phyloP scores from a whole-genome alignment of 2,113 vertebrate species.

The Thunnus maccoyii region DNA sequence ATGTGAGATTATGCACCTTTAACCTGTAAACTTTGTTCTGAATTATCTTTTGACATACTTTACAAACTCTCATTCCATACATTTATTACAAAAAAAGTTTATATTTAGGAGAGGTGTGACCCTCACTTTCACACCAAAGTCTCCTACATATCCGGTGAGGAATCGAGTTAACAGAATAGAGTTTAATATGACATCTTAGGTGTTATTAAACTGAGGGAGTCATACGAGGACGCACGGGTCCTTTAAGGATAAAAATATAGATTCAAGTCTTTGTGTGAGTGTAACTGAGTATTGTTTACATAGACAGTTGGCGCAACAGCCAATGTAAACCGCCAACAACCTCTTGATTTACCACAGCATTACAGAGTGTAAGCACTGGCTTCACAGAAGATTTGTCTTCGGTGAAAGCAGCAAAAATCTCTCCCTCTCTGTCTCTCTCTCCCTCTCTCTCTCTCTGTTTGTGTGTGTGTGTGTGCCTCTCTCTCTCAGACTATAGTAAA shows the following conservation, averaged over 20 bases:
- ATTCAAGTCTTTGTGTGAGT: conserved; percentile 30
- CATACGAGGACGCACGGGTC: background rate
- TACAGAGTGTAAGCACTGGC: conserved; percentile 52
- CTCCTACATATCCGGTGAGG: background rate
- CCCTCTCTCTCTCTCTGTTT: conserved; percentile 2
- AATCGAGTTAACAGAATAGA: background rate
- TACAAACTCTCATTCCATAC: background rate
- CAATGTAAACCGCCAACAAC: conserved; percentile 45
- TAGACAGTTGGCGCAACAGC: conserved; percentile 38
- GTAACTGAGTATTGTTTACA: conserved; percentile 51
- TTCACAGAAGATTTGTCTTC: conserved; percentile 52
- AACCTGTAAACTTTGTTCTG: conserved; percentile 27
- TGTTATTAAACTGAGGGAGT: background rate
- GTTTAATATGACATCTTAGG: background rate
- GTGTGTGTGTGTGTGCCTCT: background rate
- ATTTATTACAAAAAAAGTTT: background rate
- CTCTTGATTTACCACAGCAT: conserved; percentile 52
- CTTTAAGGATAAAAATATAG: conserved; percentile 14
- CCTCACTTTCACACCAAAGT: background rate
- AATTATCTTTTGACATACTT: background rate
- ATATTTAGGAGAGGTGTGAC: background rate
- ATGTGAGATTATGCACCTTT: conserved; percentile 16
- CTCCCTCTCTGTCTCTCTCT: conserved; percentile 27
- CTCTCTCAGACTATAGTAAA: conserved; percentile 60
- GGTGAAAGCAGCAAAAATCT: conserved; percentile 25